Evolutionary conservation across 2,888 invertebrate species (phyloP), one percentile per base, ranked within the genome.

Genomic region (Heliconius sara): DNA sequence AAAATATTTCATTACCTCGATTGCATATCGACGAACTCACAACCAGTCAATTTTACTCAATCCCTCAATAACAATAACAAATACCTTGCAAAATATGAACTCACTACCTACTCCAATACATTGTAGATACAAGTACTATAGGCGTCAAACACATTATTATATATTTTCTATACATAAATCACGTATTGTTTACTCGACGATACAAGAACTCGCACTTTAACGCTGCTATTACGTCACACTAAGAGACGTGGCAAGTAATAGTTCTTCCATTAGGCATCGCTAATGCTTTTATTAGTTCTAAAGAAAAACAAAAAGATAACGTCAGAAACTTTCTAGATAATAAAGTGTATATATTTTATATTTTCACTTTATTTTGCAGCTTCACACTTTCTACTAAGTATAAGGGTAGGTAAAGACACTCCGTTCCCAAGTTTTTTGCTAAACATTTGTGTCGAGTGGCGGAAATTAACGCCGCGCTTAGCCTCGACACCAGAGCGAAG

Each of bases 201-300:
- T 57, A 72, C 57, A 57, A 57, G 72, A 30, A 57, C 34, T 30
- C 52, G 22, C 57, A 72, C 71, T 71, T 30, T 47, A 71, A 52
- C 47, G 10, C 22, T 4, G 71, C 71, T 71, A 52, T 71, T 71
- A 71, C 52, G 71, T 71, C 52, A 71, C 12, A 19, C 16, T 47
- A 71, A 27, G 47, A 47, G 47, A 47, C 9, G 19, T 25, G 19
- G 27, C 27, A 19, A 27, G 52, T 71, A 47, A 27, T 71, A 47
- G 27, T 71, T 52, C 71, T 47, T 71, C 47, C 47, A 71, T 71
- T 47, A 71, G 47, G 47, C 30, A 30, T 47, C 47, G 71, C 47
- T 47, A 71, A 71, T 71, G 47, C 27, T 43, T 25, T 43, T 71
- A 52, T 47, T 47, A 71, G 47, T 47, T 16, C 47, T 47, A 30